Evolutionary conservation across 2,797 vertebrate species (phyloP).

Genomic region (Poeciliopsis presidionis): DNA sequence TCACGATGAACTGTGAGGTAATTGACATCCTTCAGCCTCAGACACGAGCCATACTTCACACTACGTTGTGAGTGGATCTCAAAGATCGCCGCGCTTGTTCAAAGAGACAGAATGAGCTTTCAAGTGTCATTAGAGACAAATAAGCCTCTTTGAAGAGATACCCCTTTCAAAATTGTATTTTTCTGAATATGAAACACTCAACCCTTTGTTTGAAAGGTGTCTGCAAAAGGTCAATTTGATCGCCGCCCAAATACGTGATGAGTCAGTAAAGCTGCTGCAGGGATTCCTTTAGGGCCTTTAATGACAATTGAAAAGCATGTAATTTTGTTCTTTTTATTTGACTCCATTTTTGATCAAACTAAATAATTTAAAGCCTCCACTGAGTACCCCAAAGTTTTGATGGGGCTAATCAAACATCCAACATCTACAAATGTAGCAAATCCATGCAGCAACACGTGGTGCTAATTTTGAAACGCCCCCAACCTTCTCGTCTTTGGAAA

Average conservation of each 20-base stretch:
- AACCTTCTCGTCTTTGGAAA: conserved; percentile 35
- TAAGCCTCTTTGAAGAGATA: conserved; percentile 31
- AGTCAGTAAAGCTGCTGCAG: conserved; percentile 4
- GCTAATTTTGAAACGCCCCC: conserved; percentile 50
- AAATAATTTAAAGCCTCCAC: conserved; percentile 26
- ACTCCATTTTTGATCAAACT: conserved; percentile 10
- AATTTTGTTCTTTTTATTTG: not conserved
- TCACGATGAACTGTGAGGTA: conserved; percentile 20
- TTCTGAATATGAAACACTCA: conserved; percentile 24
- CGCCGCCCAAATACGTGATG: not conserved
- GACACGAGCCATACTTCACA: conserved; percentile 28
- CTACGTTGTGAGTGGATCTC: conserved; percentile 27
- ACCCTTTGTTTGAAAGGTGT: conserved; percentile 9
- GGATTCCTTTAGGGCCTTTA: not conserved
- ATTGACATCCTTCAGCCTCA: conserved; percentile 42
- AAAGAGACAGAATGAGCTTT: conserved; percentile 17
- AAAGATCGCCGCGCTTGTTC: conserved; percentile 22
- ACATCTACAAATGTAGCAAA: conserved; percentile 34
- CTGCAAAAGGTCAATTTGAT: conserved; percentile 15
- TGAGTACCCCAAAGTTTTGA: conserved; percentile 32
- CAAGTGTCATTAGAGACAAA: conserved; percentile 33
- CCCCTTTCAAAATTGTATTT: conserved; percentile 22
- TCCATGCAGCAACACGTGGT: conserved; percentile 16
- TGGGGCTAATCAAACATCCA: conserved; percentile 13
- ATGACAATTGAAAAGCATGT: not conserved